Evolutionary conservation across 2,888 invertebrate species (phyloP).

Genomic region (Halictus quadricinctus): DNA sequence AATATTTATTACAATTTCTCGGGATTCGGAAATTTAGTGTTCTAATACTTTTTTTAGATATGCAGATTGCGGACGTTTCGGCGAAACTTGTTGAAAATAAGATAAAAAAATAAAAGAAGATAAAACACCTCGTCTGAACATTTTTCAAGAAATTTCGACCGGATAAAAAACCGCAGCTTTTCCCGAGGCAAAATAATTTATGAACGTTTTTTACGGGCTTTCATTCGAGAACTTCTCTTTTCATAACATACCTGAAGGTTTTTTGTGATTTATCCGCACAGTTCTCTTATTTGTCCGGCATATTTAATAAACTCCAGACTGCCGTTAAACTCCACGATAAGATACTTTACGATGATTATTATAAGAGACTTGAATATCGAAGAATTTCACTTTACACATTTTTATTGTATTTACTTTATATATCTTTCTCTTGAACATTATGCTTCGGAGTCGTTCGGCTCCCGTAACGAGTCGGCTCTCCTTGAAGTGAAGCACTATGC

Average conservation of each 20-base stretch:
- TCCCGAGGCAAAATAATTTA: background rate
- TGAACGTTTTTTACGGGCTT: background rate
- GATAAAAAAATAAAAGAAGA: too few species aligned
- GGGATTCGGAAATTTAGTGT: too few species aligned
- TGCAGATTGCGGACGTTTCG: background rate
- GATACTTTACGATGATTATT: background rate
- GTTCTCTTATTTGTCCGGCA: background rate
- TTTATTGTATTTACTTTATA: background rate
- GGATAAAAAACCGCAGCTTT: background rate
- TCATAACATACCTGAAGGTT: background rate
- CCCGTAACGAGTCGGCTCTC: background rate
- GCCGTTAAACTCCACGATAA: background rate
- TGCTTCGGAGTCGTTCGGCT: background rate
- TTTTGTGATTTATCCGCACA: background rate
- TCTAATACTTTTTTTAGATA: background rate
- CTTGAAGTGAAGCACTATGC: background rate
- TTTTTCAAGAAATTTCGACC: background rate
- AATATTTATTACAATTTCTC: too few species aligned
- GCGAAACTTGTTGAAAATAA: background rate
- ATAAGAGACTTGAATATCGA: background rate
- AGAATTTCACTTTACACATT: background rate
- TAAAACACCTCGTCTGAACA: background rate
- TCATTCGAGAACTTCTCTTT: background rate
- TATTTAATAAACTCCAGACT: background rate
- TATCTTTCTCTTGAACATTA: background rate